phyloP scores from a whole-genome alignment of 2,113 vertebrate genomes.

The Rallus limicola region DNA sequence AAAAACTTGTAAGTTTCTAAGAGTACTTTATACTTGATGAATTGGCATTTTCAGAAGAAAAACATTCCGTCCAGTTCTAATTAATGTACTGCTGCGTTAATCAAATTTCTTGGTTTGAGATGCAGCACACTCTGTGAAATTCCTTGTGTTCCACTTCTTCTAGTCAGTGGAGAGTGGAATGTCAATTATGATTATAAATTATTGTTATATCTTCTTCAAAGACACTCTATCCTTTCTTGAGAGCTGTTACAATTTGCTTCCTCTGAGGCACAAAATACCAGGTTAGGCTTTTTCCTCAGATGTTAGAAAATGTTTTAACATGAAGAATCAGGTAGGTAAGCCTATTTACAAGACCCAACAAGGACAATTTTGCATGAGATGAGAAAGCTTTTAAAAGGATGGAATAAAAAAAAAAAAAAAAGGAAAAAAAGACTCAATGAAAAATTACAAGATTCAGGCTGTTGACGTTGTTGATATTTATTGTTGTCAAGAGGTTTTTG shows the following conservation, averaged over 20 bases:
- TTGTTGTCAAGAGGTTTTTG: not conserved
- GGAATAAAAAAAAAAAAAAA: too few species aligned
- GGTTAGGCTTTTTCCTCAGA: not conserved
- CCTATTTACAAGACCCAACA: not conserved
- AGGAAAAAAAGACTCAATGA: not conserved
- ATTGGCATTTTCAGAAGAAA: not conserved
- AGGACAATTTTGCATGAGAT: not conserved
- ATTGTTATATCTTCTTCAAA: constrained; percentile 26
- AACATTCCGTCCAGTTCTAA: not conserved
- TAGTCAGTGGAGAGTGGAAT: not conserved
- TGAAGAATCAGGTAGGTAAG: not conserved
- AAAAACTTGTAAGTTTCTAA: not conserved
- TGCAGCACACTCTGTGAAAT: not conserved
- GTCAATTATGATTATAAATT: not conserved
- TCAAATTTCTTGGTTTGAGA: not conserved
- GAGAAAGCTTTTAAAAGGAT: not conserved
- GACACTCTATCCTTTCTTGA: not conserved
- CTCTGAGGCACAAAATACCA: not conserved
- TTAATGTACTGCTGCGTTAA: not conserved
- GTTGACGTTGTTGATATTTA: not conserved
- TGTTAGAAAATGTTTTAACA: not conserved
- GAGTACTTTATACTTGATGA: not conserved
- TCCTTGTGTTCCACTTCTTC: not conserved
- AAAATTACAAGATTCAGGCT: not conserved
- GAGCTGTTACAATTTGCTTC: not conserved